A percentile compares a stretch with the other conserved stretches of the same genome.
Evolutionary conservation across 2,888 invertebrate genomes (phyloP).

Genomic region (Branchipolynoe longqiensis): DNA sequence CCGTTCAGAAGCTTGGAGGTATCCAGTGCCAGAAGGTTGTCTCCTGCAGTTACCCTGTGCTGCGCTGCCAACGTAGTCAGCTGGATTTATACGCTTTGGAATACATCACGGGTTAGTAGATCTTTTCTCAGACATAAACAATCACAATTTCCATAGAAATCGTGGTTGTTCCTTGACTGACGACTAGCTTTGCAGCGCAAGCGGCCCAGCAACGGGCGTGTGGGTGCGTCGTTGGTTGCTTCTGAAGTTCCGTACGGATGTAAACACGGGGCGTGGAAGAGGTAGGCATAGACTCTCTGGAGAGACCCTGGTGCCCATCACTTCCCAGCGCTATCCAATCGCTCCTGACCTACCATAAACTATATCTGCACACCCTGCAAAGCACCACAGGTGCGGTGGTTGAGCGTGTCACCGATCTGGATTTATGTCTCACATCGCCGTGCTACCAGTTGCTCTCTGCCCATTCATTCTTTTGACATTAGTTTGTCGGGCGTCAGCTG

Average conservation of each 20-base stretch:
- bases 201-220: too few relatives aligned
- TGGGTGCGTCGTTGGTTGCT: neutral
- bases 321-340: too few relatives aligned
- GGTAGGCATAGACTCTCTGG: too few relatives aligned
- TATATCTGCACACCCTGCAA: too few relatives aligned
- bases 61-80: neutral
- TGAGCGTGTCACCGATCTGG: too few relatives aligned
- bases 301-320: too few relatives aligned
- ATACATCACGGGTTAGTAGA: slow-evolving; percentile 41
- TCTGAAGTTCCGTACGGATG: slow-evolving; percentile 6
- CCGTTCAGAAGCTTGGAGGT: neutral
- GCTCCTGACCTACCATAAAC: too few relatives aligned
- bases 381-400: too few relatives aligned
- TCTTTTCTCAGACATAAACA: neutral
- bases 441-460: too few relatives aligned
- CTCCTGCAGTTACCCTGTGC: neutral
- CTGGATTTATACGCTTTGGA: neutral
- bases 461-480: neutral
- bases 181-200: neutral
- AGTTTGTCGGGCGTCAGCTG: too few relatives aligned
- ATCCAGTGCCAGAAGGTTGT: neutral
- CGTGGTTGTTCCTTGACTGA: slow-evolving; percentile 1
- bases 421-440: neutral
- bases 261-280: slow-evolving; percentile 12
- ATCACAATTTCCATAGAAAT: slow-evolving; percentile 28